These are phyloP conservation scores for Cricetomys ansorgei DNA, from an alignment of 2,113 vertebrate genomes.

Conservation along the genomic window DNA sequence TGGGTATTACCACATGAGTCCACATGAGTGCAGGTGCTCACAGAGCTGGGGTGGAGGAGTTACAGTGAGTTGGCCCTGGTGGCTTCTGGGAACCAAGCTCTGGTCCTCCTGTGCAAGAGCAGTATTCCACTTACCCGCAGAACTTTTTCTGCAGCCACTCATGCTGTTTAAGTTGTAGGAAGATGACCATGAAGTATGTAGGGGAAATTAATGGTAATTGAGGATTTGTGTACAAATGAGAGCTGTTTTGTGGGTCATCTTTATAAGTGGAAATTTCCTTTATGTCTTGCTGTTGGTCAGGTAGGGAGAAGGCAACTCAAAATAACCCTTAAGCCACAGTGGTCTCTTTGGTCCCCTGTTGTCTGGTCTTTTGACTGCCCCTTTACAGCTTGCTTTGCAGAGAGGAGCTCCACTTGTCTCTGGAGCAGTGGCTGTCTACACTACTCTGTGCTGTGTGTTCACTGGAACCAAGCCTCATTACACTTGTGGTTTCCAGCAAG, in stretches of 20 bases:
- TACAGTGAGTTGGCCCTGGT: background rate
- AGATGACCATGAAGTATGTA: background rate
- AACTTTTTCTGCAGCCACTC: too few species aligned
- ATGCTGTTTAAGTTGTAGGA: background rate
- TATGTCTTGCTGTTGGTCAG: background rate
- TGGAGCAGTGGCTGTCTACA: background rate
- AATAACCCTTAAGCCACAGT: background rate
- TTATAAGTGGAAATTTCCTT: background rate
- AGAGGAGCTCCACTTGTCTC: background rate
- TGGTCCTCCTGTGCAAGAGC: background rate
- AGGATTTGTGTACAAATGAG: background rate
- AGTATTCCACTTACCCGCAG: too few species aligned
- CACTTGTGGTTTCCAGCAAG: background rate
- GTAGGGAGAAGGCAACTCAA: background rate
- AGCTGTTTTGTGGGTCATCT: background rate
- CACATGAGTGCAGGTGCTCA: background rate
- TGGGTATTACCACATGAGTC: too few species aligned
- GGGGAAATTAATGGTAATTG: background rate
- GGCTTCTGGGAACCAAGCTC: background rate
- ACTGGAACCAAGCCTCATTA: background rate
- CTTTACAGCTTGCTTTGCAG: background rate
- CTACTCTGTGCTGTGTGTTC: background rate
- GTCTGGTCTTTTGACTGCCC: background rate
- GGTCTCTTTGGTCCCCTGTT: background rate
- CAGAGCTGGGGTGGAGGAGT: background rate